phyloP scores from a whole-genome alignment of 2,113 vertebrate species.

The Rhabdomys dilectus region DNA sequence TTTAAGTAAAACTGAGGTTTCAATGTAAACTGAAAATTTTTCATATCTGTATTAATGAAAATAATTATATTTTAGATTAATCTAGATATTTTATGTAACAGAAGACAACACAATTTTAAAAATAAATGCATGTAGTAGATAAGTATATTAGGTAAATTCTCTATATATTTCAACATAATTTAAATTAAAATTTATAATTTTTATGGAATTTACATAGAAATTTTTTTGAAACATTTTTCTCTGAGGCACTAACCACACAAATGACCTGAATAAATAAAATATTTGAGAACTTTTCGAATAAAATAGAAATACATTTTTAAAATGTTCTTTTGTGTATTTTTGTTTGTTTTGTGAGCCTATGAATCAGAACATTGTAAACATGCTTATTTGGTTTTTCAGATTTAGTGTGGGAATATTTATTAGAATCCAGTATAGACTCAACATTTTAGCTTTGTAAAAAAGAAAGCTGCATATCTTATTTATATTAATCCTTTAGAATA shows the following conservation, averaged over 20 bases:
- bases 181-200: not conserved
- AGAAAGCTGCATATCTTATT: not conserved
- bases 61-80: not conserved
- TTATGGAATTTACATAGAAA: not conserved
- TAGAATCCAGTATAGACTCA: not conserved
- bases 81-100: not conserved
- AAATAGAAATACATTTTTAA: not conserved
- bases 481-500: not conserved
- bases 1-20: not conserved
- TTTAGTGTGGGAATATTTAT: not conserved
- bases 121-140: not conserved
- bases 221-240: not conserved
- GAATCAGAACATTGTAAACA: not conserved
- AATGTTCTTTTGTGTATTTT: not conserved
- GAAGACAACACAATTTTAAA: not conserved
- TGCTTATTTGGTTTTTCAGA: not conserved
- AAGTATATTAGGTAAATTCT: not conserved
- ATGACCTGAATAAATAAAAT: not conserved
- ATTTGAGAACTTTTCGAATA: not conserved
- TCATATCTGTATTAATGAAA: not conserved
- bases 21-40: not conserved
- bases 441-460: not conserved
- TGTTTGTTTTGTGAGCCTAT: not conserved
- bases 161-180: too few relatives aligned
- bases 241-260: not conserved